A percentile compares a stretch with the other conserved stretches of the same genome.
phyloP scores from a whole-genome alignment of 2,888 invertebrate genomes.

The Lissonota sp. region DNA sequence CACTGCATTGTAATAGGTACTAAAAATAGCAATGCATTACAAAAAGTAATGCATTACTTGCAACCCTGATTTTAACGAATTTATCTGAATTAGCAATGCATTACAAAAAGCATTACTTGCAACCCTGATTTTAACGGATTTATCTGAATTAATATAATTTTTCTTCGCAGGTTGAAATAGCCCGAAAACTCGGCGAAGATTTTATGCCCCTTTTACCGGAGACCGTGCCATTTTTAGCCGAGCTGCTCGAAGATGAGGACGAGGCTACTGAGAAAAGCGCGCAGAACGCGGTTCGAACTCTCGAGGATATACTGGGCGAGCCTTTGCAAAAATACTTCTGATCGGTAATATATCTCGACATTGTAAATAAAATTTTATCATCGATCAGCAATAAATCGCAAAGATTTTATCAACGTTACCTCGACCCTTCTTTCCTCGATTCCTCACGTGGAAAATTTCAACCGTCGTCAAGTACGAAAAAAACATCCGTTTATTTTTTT shows the following conservation, averaged over 20 bases:
- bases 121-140: not conserved
- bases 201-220: constrained; percentile 95
- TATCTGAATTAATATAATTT: constrained; percentile 15
- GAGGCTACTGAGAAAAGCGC: constrained; percentile 92
- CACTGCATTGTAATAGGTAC: too few relatives aligned
- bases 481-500: constrained; percentile 77
- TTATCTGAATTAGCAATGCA: constrained; percentile 1
- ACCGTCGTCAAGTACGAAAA: constrained; percentile 42
- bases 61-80: not conserved
- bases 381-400: constrained; percentile 5
- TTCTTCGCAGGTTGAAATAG: constrained; percentile 87
- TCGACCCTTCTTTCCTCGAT: not conserved
- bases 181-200: constrained; percentile 93
- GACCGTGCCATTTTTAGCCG: constrained; percentile 96
- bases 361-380: not conserved
- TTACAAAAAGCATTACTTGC: too few relatives aligned
- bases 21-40: too few relatives aligned
- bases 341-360: constrained; percentile 57
- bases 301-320: constrained; percentile 95
- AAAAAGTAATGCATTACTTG: too few relatives aligned
- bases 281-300: constrained; percentile 91
- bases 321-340: constrained; percentile 95
- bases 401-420: constrained; percentile 2
- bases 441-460: not conserved
- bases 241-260: constrained; percentile 94